A percentile compares a stretch with the other conserved stretches of the same genome.
Evolutionary conservation across 2,797 vertebrate species (phyloP).

Genomic region (Squalus acanthias): DNA sequence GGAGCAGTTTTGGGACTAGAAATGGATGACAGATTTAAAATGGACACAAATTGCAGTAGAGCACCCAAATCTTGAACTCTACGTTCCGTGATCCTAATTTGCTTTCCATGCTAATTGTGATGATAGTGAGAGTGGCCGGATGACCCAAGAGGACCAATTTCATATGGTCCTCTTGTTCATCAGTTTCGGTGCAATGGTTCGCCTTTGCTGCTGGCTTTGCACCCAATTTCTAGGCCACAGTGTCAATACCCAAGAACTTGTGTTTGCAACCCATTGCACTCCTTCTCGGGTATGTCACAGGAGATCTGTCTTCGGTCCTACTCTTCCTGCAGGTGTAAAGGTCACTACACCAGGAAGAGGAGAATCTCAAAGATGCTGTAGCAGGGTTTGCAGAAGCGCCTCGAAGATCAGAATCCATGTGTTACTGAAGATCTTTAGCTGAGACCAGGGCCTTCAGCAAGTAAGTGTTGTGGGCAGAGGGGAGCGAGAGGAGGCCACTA

Average conservation of each 20-base stretch:
- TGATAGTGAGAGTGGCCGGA: background rate
- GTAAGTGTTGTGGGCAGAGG: too few species aligned
- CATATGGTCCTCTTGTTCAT: background rate
- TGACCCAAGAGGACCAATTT: background rate
- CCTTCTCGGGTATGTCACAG: background rate
- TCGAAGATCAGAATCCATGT: background rate
- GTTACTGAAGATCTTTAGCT: background rate
- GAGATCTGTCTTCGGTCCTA: background rate
- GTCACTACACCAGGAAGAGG: background rate
- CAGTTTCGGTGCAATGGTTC: background rate
- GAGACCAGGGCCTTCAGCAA: too few species aligned
- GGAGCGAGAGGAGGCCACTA: too few species aligned
- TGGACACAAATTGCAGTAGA: background rate
- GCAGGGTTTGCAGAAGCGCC: background rate
- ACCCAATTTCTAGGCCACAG: background rate
- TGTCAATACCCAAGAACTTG: background rate
- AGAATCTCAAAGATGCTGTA: background rate
- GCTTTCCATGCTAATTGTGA: background rate
- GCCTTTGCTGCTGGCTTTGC: background rate
- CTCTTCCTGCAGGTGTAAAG: too few species aligned
- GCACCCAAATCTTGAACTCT: background rate
- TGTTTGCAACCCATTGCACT: background rate
- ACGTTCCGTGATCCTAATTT: background rate
- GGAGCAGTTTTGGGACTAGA: background rate
- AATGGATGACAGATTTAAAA: background rate